Evolutionary conservation across 2,797 vertebrate species (phyloP).

Genomic region (Centropyge bicolor): DNA sequence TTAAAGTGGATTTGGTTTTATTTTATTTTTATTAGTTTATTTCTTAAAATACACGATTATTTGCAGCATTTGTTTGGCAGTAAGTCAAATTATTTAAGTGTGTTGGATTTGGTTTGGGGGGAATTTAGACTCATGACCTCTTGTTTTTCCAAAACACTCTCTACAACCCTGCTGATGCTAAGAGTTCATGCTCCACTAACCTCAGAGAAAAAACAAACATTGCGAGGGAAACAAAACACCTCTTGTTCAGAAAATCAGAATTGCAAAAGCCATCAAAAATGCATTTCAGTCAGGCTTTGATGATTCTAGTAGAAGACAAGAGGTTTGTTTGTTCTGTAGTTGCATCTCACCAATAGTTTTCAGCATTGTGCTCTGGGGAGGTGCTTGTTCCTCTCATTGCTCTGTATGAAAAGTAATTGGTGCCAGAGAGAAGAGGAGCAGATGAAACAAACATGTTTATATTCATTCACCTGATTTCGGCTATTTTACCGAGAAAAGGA

Average conservation of each 20-base stretch:
- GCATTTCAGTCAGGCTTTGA: conserved; percentile 32
- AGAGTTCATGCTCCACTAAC: neutral
- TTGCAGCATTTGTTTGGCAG: neutral
- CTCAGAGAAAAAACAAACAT: conserved; percentile 7
- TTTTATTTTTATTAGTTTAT: too few species aligned
- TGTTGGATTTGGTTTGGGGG: neutral
- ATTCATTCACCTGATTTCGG: neutral
- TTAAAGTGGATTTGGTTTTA: neutral
- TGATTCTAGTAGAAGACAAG: conserved; percentile 32
- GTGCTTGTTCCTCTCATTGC: conserved; percentile 45
- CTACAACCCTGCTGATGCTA: neutral
- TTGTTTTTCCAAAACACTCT: neutral
- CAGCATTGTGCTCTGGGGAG: conserved; percentile 49
- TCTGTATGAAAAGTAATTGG: conserved; percentile 44
- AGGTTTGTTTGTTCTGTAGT: conserved; percentile 50
- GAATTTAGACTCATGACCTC: neutral
- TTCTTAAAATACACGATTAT: neutral
- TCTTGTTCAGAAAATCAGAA: conserved; percentile 18
- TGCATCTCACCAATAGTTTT: conserved; percentile 39
- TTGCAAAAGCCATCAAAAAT: neutral
- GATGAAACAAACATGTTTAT: neutral
- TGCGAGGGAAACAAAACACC: conserved; percentile 2
- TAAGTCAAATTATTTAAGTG: neutral
- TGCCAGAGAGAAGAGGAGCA: conserved; percentile 21
- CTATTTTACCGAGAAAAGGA: neutral